These are phyloP conservation scores for Quadriops clusia DNA, from an alignment of 2,888 invertebrate genomes.

Conservation along the genomic window DNA sequence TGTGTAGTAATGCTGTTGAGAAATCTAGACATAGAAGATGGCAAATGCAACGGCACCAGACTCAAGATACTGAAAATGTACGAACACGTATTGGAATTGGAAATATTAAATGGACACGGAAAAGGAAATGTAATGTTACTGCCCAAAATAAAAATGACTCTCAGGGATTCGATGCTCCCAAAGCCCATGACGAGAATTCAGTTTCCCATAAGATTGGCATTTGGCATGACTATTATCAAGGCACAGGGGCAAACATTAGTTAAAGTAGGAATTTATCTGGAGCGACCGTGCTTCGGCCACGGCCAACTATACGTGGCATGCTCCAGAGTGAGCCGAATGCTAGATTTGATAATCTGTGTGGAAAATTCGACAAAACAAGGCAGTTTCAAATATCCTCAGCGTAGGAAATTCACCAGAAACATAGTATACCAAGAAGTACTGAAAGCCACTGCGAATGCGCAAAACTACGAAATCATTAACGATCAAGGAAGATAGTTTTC, in stretches of 20 bases:
- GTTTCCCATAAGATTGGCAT: constrained; percentile 21
- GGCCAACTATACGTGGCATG: constrained; percentile 8
- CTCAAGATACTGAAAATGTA: constrained; percentile 2
- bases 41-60: constrained; percentile 18
- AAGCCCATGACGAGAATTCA: constrained; percentile 19
- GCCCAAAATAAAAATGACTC: constrained; percentile 6
- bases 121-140: constrained; percentile 7
- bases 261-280: constrained; percentile 4
- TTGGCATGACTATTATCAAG: constrained; percentile 24
- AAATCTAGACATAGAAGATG: constrained; percentile 16
- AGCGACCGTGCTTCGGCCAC: constrained; percentile 6
- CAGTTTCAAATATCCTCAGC: neutral
- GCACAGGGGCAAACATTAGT: constrained; percentile 20
- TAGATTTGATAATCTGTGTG: neutral
- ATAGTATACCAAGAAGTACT: constrained; percentile 6
- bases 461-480: too few relatives aligned
- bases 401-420: constrained; percentile 1
- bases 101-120: constrained; percentile 2
- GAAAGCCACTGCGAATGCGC: too few relatives aligned
- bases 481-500: too few relatives aligned
- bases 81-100: constrained; percentile 4
- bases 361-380: neutral
- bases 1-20: constrained; percentile 18
- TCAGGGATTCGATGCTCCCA: constrained; percentile 11
- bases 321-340: constrained; percentile 2